Base-by-base conservation (phyloP, 1,140 invertebrate species). In the Microplitis mediator region DNA sequence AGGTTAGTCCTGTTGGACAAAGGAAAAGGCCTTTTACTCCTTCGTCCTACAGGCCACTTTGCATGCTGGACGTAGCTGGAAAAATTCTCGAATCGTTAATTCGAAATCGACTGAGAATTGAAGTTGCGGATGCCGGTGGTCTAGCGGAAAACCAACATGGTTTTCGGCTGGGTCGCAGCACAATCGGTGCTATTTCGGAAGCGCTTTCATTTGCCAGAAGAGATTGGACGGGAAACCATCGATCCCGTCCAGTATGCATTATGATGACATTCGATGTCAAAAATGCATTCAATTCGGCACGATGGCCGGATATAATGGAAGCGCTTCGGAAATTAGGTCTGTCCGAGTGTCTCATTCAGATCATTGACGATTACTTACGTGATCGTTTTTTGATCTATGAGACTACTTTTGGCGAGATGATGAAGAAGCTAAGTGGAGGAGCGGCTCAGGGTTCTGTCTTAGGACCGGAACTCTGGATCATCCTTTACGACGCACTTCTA, bases 11-110 rank as follows among this genome's bases (percentile, higher is more conserved):
- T 73, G 11, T 31, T 74, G 14, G 34, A 34, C 32, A 72, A 83
- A 58, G 61, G 67, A 1, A 79, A 78, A 9, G 71, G 71, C 71
- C 50, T 2, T 69, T 73, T 23, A 68, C 62, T 1, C 72, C 80
- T 13, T 78, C 76, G 4, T 74, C 77, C 0, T 82, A 78, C 64
- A 74, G 83, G 64, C 82, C 83, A 6, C 72, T 83, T 4, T 81
- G 64, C 34, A 61, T 79, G 34, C 60, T 77, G 9, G 62, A 79
- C 60, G 51, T 23, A 9, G 11, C 74, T 0, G 74, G 77, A 3
- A 79, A 82, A 63, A 34, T 79, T 3, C 32, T 74, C 0, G 77
- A 81, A 50, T 58, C 23, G 32, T 62, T 78, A 0, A 23, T 80
- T 4, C 16, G 60, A 39, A 14, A 66, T 5, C 32, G 73, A 11